Evolutionary conservation across 1,140 invertebrate species (phyloP).

Genomic region (Lepidurus apus): DNA sequence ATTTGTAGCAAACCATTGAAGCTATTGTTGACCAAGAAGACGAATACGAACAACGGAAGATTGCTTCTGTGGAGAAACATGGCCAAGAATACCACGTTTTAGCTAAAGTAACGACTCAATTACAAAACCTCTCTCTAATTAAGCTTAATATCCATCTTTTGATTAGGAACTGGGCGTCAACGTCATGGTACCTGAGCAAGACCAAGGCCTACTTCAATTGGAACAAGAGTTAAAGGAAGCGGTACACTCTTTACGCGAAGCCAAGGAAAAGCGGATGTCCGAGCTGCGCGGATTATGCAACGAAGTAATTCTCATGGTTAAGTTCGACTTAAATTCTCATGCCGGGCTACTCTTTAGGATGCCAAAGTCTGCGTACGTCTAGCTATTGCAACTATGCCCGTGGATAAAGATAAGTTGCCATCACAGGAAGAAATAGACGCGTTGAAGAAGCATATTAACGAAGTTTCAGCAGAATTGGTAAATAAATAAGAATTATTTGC

Average conservation of each 20-base stretch:
- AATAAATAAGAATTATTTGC: background rate
- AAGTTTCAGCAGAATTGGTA: background rate
- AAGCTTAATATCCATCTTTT: background rate
- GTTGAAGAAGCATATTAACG: constrained; percentile 20
- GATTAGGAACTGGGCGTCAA: constrained; percentile 22
- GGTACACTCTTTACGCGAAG: background rate
- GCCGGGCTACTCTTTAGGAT: background rate
- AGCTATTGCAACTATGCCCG: background rate
- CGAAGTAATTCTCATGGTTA: background rate
- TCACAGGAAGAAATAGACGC: background rate
- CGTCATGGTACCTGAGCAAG: constrained; percentile 16
- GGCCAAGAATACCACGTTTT: constrained; percentile 23
- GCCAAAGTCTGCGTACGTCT: background rate
- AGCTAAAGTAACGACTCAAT: constrained; percentile 10
- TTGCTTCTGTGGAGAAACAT: constrained; percentile 10
- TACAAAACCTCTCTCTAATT: background rate
- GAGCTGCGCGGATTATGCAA: background rate
- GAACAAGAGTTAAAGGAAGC: background rate
- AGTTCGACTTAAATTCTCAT: background rate
- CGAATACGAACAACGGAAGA: constrained; percentile 20
- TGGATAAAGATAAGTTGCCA: background rate
- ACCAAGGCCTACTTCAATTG: background rate
- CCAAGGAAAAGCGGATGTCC: background rate
- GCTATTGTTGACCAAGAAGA: constrained; percentile 30
- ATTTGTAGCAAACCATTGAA: constrained; percentile 25